Base-by-base conservation (phyloP, 2,888 invertebrate genomes). In the Deroplatys truncata region DNA sequence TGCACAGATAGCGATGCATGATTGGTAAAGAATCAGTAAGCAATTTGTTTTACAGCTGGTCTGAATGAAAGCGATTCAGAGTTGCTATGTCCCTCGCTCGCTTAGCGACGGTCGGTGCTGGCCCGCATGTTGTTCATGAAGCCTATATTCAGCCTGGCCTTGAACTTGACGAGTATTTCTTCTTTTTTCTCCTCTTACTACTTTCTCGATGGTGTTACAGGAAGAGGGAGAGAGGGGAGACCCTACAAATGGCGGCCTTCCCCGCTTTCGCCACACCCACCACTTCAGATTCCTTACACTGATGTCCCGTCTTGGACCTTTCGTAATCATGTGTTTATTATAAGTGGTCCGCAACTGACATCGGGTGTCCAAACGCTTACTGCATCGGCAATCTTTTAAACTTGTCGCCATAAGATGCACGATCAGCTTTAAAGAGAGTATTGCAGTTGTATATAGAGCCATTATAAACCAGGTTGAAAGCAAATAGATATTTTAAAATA, bases 71-170 rank as follows among this genome's bases (percentile, higher is more conserved):
- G 56, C 56, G 16, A 72, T 16, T 43, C 43, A 13, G 43, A 43
- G 43, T 43, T 43, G 43, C 43, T 43, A 35, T 35, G 35, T 35
- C 35, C 35, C 8, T 56, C 16, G 2, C 56, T 56, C 56, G 56
- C 84, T 25, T 29, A 28, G 84, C 28, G 84, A 88, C 82, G 43
- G 83, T 85, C 85, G 85, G 29, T 83, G 83, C 88, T 88, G 56
- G 56, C 89, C 88, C 43, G 84, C 90, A 85, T 84, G 88, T 20
- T 83, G n/a, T n/a, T 83, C 87, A 29, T 56, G 83, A 83, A 89
- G 90, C 90, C 90, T 89, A 90, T 90, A 90, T 90, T 89, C 90
- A 89, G 90, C 87, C 72, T 87, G 90, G 88, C 90, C 90, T 90
- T 90, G 90, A 90, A 90, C 90, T 90, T 90, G 90, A 90, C 82